Conservation (phyloP, 2,113 vertebrate species). For the Nannospalax galili region DNA sequence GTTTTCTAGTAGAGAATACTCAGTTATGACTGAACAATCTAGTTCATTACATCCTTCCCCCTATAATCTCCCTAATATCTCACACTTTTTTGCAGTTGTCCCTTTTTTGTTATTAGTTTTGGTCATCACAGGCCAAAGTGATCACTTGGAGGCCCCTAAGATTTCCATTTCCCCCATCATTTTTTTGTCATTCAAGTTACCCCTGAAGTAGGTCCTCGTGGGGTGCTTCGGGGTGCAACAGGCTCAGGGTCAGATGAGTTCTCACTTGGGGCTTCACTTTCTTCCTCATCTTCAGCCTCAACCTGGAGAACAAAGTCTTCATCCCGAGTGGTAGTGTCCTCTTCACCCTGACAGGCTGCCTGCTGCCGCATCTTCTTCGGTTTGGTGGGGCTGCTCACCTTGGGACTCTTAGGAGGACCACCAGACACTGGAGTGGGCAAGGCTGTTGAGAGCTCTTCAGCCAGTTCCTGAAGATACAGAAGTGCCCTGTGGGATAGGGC, state of each 20-base stretch:
- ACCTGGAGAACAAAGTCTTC: conserved; percentile 90
- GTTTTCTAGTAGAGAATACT: neutral
- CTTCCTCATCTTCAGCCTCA: conserved; percentile 83
- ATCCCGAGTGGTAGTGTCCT: conserved; percentile 79
- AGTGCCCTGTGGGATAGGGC: conserved; percentile 88
- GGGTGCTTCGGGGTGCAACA: conserved; percentile 71
- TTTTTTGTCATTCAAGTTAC: conserved; percentile 73
- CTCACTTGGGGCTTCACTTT: conserved; percentile 84
- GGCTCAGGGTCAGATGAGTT: conserved; percentile 81
- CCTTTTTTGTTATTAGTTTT: neutral
- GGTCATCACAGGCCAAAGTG: neutral
- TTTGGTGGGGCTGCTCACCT: conserved; percentile 9
- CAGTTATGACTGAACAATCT: neutral
- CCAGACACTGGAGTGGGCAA: conserved; percentile 56
- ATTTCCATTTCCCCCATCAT: neutral
- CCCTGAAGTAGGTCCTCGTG: conserved; percentile 59
- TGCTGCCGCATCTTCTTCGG: conserved; percentile 76
- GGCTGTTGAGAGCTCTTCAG: conserved; percentile 85
- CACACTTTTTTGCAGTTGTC: neutral
- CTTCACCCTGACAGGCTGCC: conserved; percentile 62
- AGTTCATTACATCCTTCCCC: neutral
- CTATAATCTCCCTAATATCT: neutral
- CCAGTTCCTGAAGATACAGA: conserved; percentile 93
- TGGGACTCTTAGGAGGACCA: conserved; percentile 31
- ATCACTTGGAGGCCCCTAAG: neutral